Base-by-base conservation (phyloP, 2,797 vertebrate species). In the Microctenopoma steveboyesi region DNA sequence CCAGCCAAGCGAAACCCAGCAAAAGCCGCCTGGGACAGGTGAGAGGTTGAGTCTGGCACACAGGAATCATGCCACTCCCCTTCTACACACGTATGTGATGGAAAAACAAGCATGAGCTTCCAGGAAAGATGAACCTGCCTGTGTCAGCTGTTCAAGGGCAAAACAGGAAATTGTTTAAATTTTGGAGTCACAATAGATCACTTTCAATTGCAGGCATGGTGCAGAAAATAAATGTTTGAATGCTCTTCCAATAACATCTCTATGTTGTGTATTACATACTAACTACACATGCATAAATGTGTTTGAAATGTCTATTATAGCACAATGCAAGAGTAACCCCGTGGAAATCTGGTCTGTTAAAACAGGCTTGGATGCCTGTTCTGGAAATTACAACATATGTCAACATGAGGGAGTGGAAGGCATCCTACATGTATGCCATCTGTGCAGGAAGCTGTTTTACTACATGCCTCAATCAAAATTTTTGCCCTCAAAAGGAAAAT, bases 341-440 rank as follows among this genome's bases (percentile, higher is more conserved):
- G 39, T 65, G 53, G 45, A 67, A 84, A 72, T 79, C 53, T 60
- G 65, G 7, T 43, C 42, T 82, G 50, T 75, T 81, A 63, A 66
- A 85, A 83, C 74, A 69, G 81, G 73, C 84, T 86, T 53, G 51
- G 64, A 82, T 74, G 72, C 61, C 70, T 71, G 62, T 53, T 67
- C 68, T 90, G 83, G 82, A 90, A 88, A 91, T 82, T 75, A 86
- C 82, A 81, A 76, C 89, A 88, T 89, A 91, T 89, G 87, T 86
- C 80, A 84, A 81, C 65, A 85, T 70, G 76, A 89, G 86, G 85
- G 86, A 87, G 83, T 81, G 78, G 77, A 85, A 80, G 72, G 81
- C 83, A 72, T 92, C 89, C 88, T 83, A 88, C 91, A 88, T 85
- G 78, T 71, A 64, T 72, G 74, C 89, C 90, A 92, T 92, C 88